Percentiles rank a stretch among this genome's conserved stretches.
These are phyloP conservation scores for Sprattus sprattus DNA, from an alignment of 2,113 vertebrate genomes.

Conservation along the genomic window DNA sequence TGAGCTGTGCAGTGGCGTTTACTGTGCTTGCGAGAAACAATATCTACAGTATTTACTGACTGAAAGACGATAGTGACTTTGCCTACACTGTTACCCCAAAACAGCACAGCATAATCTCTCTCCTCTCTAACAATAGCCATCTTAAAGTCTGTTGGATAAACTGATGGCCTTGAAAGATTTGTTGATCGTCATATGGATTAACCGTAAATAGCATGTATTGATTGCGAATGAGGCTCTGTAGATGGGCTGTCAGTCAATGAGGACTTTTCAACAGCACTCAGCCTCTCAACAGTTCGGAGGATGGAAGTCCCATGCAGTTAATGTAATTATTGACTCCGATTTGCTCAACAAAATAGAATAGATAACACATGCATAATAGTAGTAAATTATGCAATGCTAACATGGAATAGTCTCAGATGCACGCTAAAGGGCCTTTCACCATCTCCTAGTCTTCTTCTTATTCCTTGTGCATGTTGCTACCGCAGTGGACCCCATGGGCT, in stretches of 20 bases:
- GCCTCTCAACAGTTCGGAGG: not conserved
- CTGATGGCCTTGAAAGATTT: not conserved
- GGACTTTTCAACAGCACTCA: not conserved
- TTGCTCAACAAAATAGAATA: slow-evolving; percentile 42
- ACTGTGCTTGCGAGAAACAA: not conserved
- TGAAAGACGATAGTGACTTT: not conserved
- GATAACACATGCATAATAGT: slow-evolving; percentile 54
- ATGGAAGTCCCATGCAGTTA: slow-evolving; percentile 41
- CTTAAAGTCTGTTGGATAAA: slow-evolving; percentile 34
- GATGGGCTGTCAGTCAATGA: slow-evolving; percentile 6
- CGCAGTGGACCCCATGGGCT: slow-evolving; percentile 39
- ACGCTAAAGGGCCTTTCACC: slow-evolving; percentile 14
- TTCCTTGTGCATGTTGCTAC: slow-evolving; percentile 21
- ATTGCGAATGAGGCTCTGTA: slow-evolving; percentile 34
- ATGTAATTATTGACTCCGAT: slow-evolving; percentile 51
- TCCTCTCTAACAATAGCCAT: not conserved
- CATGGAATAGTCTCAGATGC: slow-evolving; percentile 45
- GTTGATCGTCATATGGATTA: slow-evolving; percentile 18
- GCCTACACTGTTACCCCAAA: not conserved
- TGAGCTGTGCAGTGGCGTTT: not conserved
- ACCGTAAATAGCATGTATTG: slow-evolving; percentile 35
- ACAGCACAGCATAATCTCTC: not conserved
- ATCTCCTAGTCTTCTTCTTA: not conserved
- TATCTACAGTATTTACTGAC: not conserved
- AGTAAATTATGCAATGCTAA: slow-evolving; percentile 61